phyloP scores from a whole-genome alignment of 2,888 invertebrate species.

The Microchrysa polita region DNA sequence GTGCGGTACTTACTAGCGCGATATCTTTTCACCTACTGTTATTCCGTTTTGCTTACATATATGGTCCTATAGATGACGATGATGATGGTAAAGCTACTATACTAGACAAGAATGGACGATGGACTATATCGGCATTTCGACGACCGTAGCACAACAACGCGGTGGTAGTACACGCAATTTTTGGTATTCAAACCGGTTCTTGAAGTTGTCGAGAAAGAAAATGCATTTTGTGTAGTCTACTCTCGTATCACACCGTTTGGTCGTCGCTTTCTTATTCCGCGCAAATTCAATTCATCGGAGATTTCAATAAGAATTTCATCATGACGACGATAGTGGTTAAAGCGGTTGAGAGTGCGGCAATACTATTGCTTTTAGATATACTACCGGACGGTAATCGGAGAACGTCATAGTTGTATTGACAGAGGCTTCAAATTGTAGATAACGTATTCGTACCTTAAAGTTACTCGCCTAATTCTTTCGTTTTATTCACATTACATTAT shows the following conservation, averaged over 20 bases:
- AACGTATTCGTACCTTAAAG: too few species aligned
- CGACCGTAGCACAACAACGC: background rate
- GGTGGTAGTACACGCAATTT: slow-evolving; percentile 34
- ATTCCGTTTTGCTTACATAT: slow-evolving; percentile 19
- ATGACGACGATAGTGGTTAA: background rate
- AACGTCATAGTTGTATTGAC: too few species aligned
- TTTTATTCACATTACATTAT: too few species aligned
- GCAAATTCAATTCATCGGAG: slow-evolving; percentile 21
- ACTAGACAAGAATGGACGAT: background rate
- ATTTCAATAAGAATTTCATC: slow-evolving; percentile 17
- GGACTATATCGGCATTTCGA: slow-evolving; percentile 1
- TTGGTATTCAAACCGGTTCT: slow-evolving; percentile 47
- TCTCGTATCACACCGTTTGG: slow-evolving; percentile 13
- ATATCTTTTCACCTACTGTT: slow-evolving; percentile 44
- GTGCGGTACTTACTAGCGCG: background rate
- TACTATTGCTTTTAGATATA: too few species aligned
- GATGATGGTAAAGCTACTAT: too few species aligned
- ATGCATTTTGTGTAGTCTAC: slow-evolving; percentile 27
- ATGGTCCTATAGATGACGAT: background rate
- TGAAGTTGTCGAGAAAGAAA: slow-evolving; percentile 41
- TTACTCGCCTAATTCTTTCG: too few species aligned
- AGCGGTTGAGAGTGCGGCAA: slow-evolving; percentile 2
- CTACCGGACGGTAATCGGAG: too few species aligned
- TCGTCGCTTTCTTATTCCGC: slow-evolving; percentile 16
- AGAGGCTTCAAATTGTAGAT: too few species aligned